A percentile compares a stretch with the other conserved stretches of the same genome.
Evolutionary conservation across 2,888 invertebrate species (phyloP).

Genomic region (Campopleginae sp.): DNA sequence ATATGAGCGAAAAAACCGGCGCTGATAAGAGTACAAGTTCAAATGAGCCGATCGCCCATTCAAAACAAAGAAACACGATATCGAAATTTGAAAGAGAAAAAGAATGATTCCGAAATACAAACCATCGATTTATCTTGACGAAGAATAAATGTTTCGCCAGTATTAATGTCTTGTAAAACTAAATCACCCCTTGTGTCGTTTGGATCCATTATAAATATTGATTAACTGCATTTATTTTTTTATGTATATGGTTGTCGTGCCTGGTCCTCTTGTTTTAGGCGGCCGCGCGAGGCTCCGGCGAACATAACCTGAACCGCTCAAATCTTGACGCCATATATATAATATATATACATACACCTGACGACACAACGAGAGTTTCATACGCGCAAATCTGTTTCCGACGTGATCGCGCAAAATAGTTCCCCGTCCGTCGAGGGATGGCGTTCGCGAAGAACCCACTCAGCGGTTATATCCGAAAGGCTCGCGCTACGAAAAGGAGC

Average conservation of each 20-base stretch:
- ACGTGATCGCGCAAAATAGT: no score
- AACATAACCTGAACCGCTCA: background rate
- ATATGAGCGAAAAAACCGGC: background rate
- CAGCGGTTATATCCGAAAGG: no score
- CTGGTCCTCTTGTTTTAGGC: background rate
- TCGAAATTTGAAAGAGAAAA: background rate
- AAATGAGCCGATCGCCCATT: background rate
- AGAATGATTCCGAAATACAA: conserved; percentile 8
- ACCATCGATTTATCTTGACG: conserved; percentile 6
- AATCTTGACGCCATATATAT: no score
- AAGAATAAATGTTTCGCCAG: conserved; percentile 39
- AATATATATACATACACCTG: no score
- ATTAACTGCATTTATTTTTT: background rate
- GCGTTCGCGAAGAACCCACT: no score
- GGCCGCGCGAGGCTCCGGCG: background rate
- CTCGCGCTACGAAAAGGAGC: no score
- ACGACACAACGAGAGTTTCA: no score
- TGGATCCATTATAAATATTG: conserved; percentile 27
- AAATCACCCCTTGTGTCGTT: conserved; percentile 34
- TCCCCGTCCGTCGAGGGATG: no score
- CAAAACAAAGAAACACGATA: background rate
- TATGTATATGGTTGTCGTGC: background rate
- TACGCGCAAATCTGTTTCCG: no score
- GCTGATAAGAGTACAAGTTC: background rate
- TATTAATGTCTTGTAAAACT: conserved; percentile 44